Conservation (phyloP, 2,113 vertebrate genomes). For the Lepus timidus region DNA sequence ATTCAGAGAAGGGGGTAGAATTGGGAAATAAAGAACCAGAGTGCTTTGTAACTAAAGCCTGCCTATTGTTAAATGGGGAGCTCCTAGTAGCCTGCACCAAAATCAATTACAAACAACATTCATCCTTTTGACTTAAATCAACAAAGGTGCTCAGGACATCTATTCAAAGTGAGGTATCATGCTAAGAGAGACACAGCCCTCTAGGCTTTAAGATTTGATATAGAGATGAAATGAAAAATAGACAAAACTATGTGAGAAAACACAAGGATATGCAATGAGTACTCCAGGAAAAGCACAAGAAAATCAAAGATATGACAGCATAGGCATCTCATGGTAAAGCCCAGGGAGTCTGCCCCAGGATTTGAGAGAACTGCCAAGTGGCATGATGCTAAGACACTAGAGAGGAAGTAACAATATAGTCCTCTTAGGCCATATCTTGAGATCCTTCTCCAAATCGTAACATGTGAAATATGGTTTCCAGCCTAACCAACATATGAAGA, state of each 20-base stretch:
- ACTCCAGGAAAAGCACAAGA: constrained; percentile 18
- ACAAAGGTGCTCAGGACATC: background rate
- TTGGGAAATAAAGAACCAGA: constrained; percentile 32
- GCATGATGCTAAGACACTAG: background rate
- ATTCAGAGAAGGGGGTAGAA: background rate
- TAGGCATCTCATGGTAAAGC: background rate
- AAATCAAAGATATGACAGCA: constrained; percentile 26
- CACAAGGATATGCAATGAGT: background rate
- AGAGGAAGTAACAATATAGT: background rate
- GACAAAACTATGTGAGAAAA: constrained; percentile 9
- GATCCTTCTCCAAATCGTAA: background rate
- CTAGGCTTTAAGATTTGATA: constrained; percentile 30
- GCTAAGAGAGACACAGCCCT: background rate
- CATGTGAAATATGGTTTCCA: background rate
- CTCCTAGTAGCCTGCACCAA: background rate
- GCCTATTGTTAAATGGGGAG: background rate
- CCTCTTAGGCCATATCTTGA: background rate
- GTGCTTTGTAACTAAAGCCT: constrained; percentile 41
- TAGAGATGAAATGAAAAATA: background rate
- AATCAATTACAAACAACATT: constrained; percentile 44
- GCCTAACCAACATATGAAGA: background rate
- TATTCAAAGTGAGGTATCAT: constrained; percentile 11
- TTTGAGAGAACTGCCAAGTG: background rate
- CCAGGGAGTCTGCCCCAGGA: background rate
- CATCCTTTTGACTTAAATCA: constrained; percentile 38